These are phyloP conservation scores for Drymonia ruficornis DNA, from an alignment of 2,888 invertebrate species.

Conservation along the genomic window DNA sequence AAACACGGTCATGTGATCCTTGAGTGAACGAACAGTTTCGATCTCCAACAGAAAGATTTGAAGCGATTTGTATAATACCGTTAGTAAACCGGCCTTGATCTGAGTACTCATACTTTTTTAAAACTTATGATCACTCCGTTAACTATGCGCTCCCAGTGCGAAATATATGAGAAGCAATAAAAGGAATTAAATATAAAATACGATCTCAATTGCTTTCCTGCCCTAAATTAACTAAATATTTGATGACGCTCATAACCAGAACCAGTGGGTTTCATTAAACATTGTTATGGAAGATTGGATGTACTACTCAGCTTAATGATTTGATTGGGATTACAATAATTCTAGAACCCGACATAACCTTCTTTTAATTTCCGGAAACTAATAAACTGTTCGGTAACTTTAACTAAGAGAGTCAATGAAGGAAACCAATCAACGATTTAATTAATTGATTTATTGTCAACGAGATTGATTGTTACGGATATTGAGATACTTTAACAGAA, in stretches of 20 bases:
- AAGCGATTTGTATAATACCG: slow-evolving; percentile 34
- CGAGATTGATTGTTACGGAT: slow-evolving; percentile 6
- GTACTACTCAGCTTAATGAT: not conserved
- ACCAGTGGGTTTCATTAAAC: not conserved
- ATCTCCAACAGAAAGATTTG: slow-evolving; percentile 21
- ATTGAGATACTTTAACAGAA: slow-evolving; percentile 8
- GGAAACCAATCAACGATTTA: slow-evolving; percentile 14
- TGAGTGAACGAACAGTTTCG: slow-evolving; percentile 26
- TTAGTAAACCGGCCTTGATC: slow-evolving; percentile 27
- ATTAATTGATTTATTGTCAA: slow-evolving; percentile 8
- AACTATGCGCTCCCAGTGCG: slow-evolving; percentile 14
- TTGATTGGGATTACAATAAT: not conserved
- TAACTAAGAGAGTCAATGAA: not conserved
- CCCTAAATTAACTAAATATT: not conserved
- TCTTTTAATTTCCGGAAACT: slow-evolving; percentile 9
- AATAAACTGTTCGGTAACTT: slow-evolving; percentile 16
- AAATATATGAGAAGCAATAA: slow-evolving; percentile 19
- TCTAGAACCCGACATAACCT: not conserved
- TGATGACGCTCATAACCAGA: not conserved
- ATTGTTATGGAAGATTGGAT: not conserved
- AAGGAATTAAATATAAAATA: not conserved
- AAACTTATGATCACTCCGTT: slow-evolving; percentile 27
- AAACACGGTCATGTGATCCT: slow-evolving; percentile 45
- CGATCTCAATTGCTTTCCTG: not conserved
- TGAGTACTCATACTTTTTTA: slow-evolving; percentile 15